A percentile compares a stretch with the other conserved stretches of the same genome.
Conservation (phyloP, 2,113 vertebrate species). For the Carassius gibelio region DNA sequence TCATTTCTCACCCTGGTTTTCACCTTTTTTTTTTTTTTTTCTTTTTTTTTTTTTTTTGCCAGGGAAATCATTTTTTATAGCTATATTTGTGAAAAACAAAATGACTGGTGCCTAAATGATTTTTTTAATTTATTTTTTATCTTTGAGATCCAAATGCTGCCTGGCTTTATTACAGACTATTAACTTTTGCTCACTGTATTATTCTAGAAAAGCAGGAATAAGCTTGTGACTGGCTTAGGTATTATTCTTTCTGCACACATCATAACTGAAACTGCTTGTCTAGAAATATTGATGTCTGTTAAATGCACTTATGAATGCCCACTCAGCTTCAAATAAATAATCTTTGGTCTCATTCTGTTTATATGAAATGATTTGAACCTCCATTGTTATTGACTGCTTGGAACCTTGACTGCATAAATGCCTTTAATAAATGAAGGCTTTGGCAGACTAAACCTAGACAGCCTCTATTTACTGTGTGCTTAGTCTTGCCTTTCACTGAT, state of each 20-base stretch:
- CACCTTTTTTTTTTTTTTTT: no score
- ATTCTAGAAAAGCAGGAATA: constrained; percentile 8
- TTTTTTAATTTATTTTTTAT: no score
- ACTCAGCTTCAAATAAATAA: neutral
- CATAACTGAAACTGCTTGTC: constrained; percentile 4
- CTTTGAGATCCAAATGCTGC: neutral
- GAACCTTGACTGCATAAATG: neutral
- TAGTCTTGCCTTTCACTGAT: constrained; percentile 5
- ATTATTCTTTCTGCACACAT: neutral
- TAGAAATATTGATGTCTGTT: constrained; percentile 17
- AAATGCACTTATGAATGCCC: neutral
- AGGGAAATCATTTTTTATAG: no score
- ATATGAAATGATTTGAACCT: neutral
- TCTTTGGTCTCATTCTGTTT: neutral
- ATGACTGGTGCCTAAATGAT: neutral
- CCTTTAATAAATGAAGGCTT: neutral
- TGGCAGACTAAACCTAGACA: neutral
- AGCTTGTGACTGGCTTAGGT: neutral
- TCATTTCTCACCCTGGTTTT: no score
- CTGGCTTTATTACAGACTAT: neutral
- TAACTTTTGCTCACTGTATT: neutral
- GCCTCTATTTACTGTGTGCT: neutral
- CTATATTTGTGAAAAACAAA: no score
- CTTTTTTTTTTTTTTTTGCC: no score
- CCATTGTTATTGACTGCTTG: constrained; percentile 19